Evolutionary conservation across 2,888 invertebrate genomes (phyloP), one percentile per base, ranked within the genome.

Genomic region (Standfussiana lucernea): DNA sequence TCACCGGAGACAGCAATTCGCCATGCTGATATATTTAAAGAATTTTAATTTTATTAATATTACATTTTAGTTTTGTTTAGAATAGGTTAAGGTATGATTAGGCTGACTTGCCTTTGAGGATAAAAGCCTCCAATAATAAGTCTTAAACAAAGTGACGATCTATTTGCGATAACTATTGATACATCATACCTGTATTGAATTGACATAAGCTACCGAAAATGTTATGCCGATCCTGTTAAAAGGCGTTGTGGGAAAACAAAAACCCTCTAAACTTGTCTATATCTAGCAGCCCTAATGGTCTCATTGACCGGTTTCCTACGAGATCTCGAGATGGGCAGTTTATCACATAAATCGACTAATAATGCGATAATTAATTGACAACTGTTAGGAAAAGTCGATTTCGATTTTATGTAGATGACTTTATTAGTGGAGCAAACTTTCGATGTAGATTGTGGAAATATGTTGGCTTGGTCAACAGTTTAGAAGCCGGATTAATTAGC

Each of bases 311-410:
- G 83, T 87, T 87, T 74, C 69, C 73, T 53, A 72, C 24, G 66
- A 75, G 74, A 80, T 84, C 71, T 82, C 74, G 77, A 77, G 85
- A 83, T 80, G 79, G 68, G 65, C 65, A 61, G 69, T 79, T 81
- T 83, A 80, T 86, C 80, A 65, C 69, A 80, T 79, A 79, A 88
- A 86, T 87, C 80, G 77, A 76, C 66, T 65, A 74, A 74, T 80
- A 77, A 86, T 56, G 53, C 50, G 84, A 79, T 82, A 78, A 75
- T 77, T 68, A 66, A 80, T 71, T 67, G 77, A 81, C 70, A 79
- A 50, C 68, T 77, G 72, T 72, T 77, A 35, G 71, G 83, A 74
- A 83, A 71, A 86, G 71, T 65, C 56, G 71, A 78, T 78, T 85
- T 72, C 71, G 61, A 73, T 72, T 74, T 78, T 70, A 83, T 85